phyloP scores from a whole-genome alignment of 2,113 vertebrate genomes.

The Micronycteris hirsuta region DNA sequence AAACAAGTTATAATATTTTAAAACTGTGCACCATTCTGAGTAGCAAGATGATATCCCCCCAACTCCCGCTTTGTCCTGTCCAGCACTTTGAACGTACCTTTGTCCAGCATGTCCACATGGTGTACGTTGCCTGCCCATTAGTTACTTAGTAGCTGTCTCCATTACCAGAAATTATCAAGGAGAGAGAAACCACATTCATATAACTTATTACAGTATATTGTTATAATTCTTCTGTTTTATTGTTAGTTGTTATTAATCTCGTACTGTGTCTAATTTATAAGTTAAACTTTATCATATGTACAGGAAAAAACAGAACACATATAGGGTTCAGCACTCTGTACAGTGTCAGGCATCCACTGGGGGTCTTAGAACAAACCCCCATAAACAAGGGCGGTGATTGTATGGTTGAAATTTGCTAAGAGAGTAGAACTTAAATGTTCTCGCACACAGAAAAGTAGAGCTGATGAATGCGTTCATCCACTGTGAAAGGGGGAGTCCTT shows the following conservation, averaged over 20 bases:
- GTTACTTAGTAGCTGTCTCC: background rate
- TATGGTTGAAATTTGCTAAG: background rate
- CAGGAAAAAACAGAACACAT: background rate
- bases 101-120: background rate
- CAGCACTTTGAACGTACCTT: background rate
- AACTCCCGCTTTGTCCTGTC: background rate
- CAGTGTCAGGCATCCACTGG: background rate
- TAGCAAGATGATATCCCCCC: background rate
- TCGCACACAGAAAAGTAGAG: background rate
- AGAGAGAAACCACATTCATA: background rate
- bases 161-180: background rate
- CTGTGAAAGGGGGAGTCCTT: background rate
- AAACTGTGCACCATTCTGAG: background rate
- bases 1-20: background rate
- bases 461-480: background rate
- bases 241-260: background rate
- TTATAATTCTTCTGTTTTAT: background rate
- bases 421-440: background rate
- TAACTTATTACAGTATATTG: background rate
- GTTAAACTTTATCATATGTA: background rate
- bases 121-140: background rate
- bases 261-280: background rate
- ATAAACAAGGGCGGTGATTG: background rate
- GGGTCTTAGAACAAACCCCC: background rate
- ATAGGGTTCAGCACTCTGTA: background rate